Evolutionary conservation across 2,797 vertebrate genomes (phyloP).

Genomic region (Aythya fuligula): DNA sequence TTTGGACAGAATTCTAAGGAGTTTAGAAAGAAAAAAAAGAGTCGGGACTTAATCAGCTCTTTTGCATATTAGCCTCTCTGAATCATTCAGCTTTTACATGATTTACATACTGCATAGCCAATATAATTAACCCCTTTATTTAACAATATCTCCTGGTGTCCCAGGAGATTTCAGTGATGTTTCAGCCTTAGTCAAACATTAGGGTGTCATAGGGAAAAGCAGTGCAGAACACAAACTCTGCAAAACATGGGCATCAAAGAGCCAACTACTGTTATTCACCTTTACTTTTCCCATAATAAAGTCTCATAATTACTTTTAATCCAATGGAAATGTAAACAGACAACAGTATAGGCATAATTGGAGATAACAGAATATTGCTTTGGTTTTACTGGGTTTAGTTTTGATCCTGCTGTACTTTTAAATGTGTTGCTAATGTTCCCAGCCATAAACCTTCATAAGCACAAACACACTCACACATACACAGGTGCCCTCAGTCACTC

Average conservation of each 20-base stretch:
- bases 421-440: neutral
- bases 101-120: neutral
- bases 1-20: neutral
- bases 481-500: neutral
- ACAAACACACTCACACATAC: neutral
- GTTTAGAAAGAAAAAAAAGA: neutral
- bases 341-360: neutral
- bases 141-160: neutral
- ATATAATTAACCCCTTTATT: neutral
- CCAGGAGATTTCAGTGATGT: neutral
- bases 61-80: neutral
- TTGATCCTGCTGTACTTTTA: neutral
- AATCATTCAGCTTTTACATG: neutral
- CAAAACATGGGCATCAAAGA: neutral
- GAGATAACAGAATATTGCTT: neutral
- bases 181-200: conserved; percentile 4
- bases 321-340: neutral
- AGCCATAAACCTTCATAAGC: neutral
- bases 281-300: neutral
- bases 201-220: neutral
- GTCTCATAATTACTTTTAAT: neutral
- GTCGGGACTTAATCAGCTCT: neutral
- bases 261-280: neutral
- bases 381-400: neutral
- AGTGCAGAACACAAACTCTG: neutral